Percentiles rank a stretch among this genome's conserved stretches.
Evolutionary conservation across 2,888 invertebrate genomes (phyloP).

Genomic region (Cepaea hortensis): DNA sequence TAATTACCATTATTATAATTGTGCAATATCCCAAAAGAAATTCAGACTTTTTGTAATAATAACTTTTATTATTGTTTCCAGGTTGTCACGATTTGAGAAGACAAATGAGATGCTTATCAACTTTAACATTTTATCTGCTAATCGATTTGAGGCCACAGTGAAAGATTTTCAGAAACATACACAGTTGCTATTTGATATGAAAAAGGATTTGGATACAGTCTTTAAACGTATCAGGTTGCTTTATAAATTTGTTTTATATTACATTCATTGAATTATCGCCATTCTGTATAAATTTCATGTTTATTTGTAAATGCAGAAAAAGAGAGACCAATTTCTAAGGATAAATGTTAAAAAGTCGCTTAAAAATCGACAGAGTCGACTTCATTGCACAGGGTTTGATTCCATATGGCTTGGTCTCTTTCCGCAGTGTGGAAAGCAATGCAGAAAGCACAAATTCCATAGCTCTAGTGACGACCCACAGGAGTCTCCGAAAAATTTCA

Average conservation of each 20-base stretch:
- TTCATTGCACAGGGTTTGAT: too few species aligned
- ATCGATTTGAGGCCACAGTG: constrained; percentile 88
- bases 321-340: too few species aligned
- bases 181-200: constrained; percentile 90
- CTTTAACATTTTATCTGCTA: constrained; percentile 94
- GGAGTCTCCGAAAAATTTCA: too few species aligned
- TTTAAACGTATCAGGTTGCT: constrained; percentile 89
- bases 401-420: too few species aligned
- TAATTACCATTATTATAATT: too few species aligned
- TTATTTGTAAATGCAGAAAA: not conserved
- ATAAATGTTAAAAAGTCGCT: too few species aligned
- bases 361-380: too few species aligned
- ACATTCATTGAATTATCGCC: not conserved
- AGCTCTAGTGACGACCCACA: too few species aligned
- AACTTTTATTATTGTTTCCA: constrained; percentile 50
- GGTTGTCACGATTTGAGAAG: constrained; percentile 94
- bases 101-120: constrained; percentile 99
- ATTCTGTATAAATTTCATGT: not conserved
- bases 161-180: constrained; percentile 94
- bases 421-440: too few species aligned
- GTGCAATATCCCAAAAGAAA: too few species aligned
- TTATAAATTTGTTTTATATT: not conserved
- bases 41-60: not conserved
- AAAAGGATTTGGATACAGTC: constrained; percentile 94
- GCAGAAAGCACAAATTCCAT: too few species aligned